These are phyloP conservation scores for Glaucomys volans DNA, from an alignment of 2,113 vertebrate genomes.

Conservation along the genomic window DNA sequence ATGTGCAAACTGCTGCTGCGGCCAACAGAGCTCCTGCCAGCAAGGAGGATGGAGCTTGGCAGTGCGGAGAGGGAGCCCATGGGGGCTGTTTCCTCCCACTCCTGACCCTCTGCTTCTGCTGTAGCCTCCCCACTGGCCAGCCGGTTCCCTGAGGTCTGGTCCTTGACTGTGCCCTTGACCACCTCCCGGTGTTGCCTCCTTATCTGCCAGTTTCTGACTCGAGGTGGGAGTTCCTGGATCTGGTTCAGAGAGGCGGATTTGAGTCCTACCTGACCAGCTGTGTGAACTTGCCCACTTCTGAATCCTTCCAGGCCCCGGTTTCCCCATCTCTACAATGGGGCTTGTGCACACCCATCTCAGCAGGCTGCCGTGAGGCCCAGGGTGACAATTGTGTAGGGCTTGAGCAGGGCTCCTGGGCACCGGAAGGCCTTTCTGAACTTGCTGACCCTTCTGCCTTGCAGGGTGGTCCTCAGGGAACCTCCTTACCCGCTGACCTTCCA, in stretches of 20 bases:
- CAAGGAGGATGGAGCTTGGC: rapidly evolving
- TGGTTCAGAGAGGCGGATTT: neutral
- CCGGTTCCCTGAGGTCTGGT: too few relatives aligned
- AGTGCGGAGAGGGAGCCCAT: neutral
- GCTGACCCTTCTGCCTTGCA: neutral
- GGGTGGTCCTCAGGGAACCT: neutral
- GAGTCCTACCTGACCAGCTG: neutral
- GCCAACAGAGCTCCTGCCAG: neutral
- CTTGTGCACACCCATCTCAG: neutral
- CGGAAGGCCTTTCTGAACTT: neutral
- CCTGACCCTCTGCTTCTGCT: too few relatives aligned
- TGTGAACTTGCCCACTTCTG: neutral
- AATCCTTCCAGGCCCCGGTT: neutral
- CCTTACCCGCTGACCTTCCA: neutral
- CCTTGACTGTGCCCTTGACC: neutral
- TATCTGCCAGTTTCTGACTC: neutral
- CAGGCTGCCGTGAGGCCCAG: neutral
- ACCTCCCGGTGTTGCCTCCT: neutral
- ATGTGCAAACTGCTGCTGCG: rapidly evolving
- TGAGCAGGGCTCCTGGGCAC: neutral
- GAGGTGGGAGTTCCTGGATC: neutral
- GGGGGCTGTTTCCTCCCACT: too few relatives aligned
- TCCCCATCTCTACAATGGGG: neutral
- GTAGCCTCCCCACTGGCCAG: too few relatives aligned
- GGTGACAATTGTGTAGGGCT: neutral